A percentile compares a stretch with the other conserved stretches of the same genome.
These are phyloP conservation scores for Papilio polytes DNA, from an alignment of 1,140 invertebrate species.

Conservation along the genomic window DNA sequence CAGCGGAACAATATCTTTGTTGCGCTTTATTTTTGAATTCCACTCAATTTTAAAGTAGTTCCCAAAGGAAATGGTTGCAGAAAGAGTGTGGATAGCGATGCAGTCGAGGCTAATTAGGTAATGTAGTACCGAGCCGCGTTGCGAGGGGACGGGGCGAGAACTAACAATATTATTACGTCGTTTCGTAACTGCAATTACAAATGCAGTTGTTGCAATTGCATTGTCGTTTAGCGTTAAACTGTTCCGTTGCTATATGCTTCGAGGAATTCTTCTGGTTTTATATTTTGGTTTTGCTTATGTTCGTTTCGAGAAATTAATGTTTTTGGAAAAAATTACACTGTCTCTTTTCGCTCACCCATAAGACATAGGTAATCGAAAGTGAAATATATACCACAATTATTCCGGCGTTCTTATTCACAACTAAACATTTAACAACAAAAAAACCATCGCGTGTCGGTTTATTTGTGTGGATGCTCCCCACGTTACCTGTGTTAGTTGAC, in stretches of 20 bases:
- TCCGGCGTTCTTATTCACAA: background rate
- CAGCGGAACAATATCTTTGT: slow-evolving; percentile 5
- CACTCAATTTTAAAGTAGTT: slow-evolving; percentile 35
- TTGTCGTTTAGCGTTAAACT: slow-evolving; percentile 25
- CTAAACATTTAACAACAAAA: background rate
- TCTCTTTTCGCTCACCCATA: background rate
- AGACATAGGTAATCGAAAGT: too few species aligned
- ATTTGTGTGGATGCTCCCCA: background rate
- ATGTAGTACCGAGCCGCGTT: slow-evolving; percentile 4
- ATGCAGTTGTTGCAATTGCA: slow-evolving; percentile 31
- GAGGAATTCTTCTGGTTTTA: background rate
- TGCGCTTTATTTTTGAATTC: slow-evolving; percentile 26
- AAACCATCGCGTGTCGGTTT: slow-evolving; percentile 4
- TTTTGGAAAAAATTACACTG: background rate
- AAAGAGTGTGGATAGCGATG: slow-evolving; percentile 36
- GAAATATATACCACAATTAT: background rate
- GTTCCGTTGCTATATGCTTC: slow-evolving; percentile 25
- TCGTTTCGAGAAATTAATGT: background rate
- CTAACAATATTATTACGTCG: slow-evolving; percentile 37
- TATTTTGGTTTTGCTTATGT: background rate
- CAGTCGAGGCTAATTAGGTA: slow-evolving; percentile 35
- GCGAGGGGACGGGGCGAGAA: background rate
- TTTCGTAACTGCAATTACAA: slow-evolving; percentile 34
- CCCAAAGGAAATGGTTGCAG: slow-evolving; percentile 32
- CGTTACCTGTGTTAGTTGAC: slow-evolving; percentile 7